Evolutionary conservation across 2,888 invertebrate genomes (phyloP), one percentile per base, ranked within the genome.

Genomic region (Terebella lapidaria): DNA sequence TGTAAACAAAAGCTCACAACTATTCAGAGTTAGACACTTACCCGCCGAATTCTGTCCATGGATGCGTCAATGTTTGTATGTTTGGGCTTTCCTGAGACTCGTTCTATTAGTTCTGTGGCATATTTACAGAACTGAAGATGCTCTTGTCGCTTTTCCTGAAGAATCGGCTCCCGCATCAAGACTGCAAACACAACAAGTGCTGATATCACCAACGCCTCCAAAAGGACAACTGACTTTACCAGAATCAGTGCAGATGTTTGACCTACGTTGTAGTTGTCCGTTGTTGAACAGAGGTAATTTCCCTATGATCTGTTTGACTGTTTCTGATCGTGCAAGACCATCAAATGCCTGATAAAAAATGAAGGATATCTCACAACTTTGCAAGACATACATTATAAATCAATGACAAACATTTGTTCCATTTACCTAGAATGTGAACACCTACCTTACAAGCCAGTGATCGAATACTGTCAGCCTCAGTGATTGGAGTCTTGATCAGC

Each of bases 81-180:
- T 35, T 89, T 87, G 70, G 89, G 87, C 83, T 92, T 92, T 0
- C 95, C 95, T 1, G 92, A 91, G 0, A 96, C 89, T 0, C 90
- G 84, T 78, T 94, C 94, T 62, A 99, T 84, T 45, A 99, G 81
- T 72, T 93, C 91, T 15, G 92, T 81, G 0, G 94, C 95, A 78
- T 94, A 92, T 74, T 92, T 92, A 81, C 95, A 95, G 80, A 99
- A 99, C 81, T 89, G 88, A 0, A 93, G 91, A 81, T 99, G 97
- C 73, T 96, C 95, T 67, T 90, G 89, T 0, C 94, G 85, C 80
- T 94, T 95, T 81, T 99, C 97, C 82, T 95, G 94, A 0, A 96
- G 84, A 63, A 99, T 92, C 15, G 97, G 97, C 81, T 96, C 95
- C 58, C 92, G 89, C 92, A 96, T 95, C 58, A 97, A 82, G 67